These are phyloP conservation scores for Peribatodes rhomboidaria DNA, from an alignment of 2,888 invertebrate genomes.

Conservation along the genomic window DNA sequence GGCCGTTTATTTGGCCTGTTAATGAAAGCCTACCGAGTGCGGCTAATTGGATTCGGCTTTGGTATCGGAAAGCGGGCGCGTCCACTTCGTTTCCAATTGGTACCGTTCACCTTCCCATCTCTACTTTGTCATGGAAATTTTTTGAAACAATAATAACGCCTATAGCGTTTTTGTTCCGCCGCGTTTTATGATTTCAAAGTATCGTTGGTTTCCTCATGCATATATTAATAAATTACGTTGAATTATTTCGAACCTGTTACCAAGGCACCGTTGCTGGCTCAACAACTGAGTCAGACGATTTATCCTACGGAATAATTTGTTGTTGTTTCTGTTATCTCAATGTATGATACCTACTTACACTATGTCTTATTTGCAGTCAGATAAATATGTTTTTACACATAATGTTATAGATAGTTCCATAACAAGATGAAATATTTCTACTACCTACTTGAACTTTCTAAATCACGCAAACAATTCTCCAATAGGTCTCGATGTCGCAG, in stretches of 20 bases:
- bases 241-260: constrained; percentile 40
- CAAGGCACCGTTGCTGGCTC: constrained; percentile 18
- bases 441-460: constrained; percentile 15
- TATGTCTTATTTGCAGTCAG: constrained; percentile 5
- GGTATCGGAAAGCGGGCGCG: constrained; percentile 69
- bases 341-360: not conserved
- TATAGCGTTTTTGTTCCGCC: constrained; percentile 37
- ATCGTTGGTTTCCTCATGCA: constrained; percentile 37
- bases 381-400: constrained; percentile 4
- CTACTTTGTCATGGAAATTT: constrained; percentile 62
- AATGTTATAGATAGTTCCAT: constrained; percentile 1
- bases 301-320: constrained; percentile 40
- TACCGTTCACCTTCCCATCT: constrained; percentile 65
- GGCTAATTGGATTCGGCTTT: constrained; percentile 81
- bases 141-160: constrained; percentile 43
- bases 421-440: constrained; percentile 22
- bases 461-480: constrained; percentile 28
- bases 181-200: constrained; percentile 46
- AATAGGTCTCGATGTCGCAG: constrained; percentile 25
- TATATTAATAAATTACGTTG: constrained; percentile 38
- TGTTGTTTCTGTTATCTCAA: constrained; percentile 34
- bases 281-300: constrained; percentile 31
- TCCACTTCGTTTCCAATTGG: constrained; percentile 57
- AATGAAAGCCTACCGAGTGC: constrained; percentile 73
- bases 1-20: constrained; percentile 69